Conservation (phyloP, 1,140 invertebrate species). For the Orchesella cincta region DNA sequence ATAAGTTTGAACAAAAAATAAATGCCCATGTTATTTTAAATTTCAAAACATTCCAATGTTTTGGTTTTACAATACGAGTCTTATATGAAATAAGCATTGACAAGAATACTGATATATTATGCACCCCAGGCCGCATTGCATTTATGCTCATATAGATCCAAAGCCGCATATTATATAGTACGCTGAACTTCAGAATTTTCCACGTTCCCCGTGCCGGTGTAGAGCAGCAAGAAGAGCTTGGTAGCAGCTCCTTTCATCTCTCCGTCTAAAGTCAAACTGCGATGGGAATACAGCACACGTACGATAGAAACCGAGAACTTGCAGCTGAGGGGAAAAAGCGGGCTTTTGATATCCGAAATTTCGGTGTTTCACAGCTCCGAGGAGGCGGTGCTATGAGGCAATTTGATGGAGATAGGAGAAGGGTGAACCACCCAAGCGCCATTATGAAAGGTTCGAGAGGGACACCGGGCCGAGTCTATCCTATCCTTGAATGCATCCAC, state of each 20-base stretch:
- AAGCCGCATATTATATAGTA: too few relatives aligned
- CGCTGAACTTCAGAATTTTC: too few relatives aligned
- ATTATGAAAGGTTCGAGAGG: slow-evolving; percentile 41
- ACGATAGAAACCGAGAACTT: slow-evolving; percentile 18
- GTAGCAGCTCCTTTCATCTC: background rate
- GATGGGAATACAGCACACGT: background rate
- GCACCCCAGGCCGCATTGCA: too few relatives aligned
- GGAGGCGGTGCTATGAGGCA: slow-evolving; percentile 30
- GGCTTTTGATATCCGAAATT: slow-evolving; percentile 37
- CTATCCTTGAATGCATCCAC: slow-evolving; percentile 19
- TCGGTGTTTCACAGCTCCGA: slow-evolving; percentile 32
- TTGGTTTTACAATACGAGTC: too few relatives aligned
- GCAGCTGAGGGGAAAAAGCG: slow-evolving; percentile 35
- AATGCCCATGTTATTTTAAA: too few relatives aligned
- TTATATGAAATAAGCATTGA: too few relatives aligned
- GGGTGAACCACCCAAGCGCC: slow-evolving; percentile 49
- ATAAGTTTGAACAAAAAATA: too few relatives aligned
- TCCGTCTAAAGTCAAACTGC: background rate
- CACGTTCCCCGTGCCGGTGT: too few relatives aligned
- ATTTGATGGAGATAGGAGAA: slow-evolving; percentile 44
- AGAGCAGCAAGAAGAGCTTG: background rate
- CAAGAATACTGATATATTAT: too few relatives aligned
- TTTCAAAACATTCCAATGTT: too few relatives aligned
- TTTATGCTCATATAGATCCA: too few relatives aligned
- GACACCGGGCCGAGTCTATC: slow-evolving; percentile 22